Percentiles rank a stretch among this genome's conserved stretches.
phyloP scores from a whole-genome alignment of 2,888 invertebrate species.

The Papilio gigon region DNA sequence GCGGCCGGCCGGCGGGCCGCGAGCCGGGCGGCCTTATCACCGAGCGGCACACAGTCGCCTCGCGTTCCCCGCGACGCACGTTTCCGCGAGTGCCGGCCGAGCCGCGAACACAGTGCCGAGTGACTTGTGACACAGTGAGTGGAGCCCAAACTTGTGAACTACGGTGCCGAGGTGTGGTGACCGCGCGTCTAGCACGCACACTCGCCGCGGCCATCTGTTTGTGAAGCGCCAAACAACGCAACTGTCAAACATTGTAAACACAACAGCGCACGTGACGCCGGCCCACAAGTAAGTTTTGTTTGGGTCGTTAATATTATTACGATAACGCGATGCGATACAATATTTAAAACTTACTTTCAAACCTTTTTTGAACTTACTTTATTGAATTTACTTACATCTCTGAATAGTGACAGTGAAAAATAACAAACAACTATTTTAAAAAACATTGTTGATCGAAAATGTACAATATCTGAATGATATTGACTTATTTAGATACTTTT shows the following conservation, averaged over 20 bases:
- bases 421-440: no score
- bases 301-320: neutral
- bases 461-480: neutral
- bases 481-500: neutral
- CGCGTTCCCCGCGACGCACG: constrained; percentile 74
- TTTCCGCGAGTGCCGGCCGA: constrained; percentile 45
- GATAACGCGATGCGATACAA: neutral
- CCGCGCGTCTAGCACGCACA: constrained; percentile 63
- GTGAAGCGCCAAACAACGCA: constrained; percentile 63
- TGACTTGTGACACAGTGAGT: constrained; percentile 62
- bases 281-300: constrained; percentile 72
- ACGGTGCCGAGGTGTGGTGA: constrained; percentile 54
- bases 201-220: constrained; percentile 57
- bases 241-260: constrained; percentile 76
- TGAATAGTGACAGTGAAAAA: neutral
- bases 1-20: constrained; percentile 75
- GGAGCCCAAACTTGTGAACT: constrained; percentile 52
- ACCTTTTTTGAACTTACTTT: neutral
- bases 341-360: constrained; percentile 39
- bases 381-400: neutral
- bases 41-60: constrained; percentile 75
- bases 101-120: constrained; percentile 40
- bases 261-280: constrained; percentile 71
- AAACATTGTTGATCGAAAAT: neutral
- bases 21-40: constrained; percentile 73